Conservation (phyloP, 2,113 vertebrate species). For the Callaeas wilsoni region DNA sequence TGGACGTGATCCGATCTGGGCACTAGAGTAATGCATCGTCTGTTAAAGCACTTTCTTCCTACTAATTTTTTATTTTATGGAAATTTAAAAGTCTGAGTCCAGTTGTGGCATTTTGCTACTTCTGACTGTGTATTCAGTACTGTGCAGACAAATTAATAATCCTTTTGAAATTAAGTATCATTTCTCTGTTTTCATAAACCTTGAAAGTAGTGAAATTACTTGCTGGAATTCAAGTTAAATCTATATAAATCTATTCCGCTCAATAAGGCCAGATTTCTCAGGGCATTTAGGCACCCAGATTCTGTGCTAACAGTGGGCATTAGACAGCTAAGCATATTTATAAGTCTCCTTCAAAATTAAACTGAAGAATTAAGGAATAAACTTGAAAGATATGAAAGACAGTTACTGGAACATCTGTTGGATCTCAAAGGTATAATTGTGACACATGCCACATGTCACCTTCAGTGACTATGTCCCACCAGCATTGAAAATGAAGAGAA, state of each 20-base stretch:
- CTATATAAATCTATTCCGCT: background rate
- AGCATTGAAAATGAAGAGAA: slow-evolving; percentile 66
- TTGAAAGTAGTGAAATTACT: background rate
- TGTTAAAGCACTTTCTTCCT: background rate
- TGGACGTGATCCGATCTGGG: background rate
- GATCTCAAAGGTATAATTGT: slow-evolving; percentile 51
- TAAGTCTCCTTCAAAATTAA: background rate
- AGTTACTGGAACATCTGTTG: slow-evolving; percentile 51
- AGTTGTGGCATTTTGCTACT: background rate
- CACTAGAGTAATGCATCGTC: background rate
- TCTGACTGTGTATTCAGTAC: background rate
- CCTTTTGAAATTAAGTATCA: background rate
- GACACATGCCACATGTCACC: slow-evolving; percentile 55
- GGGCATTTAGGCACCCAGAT: background rate
- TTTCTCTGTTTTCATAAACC: background rate
- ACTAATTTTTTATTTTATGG: background rate
- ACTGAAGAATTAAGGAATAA: background rate
- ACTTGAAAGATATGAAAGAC: background rate
- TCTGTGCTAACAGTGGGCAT: background rate
- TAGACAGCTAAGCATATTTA: background rate
- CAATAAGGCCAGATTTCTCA: background rate
- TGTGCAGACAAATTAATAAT: background rate
- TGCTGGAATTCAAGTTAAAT: background rate
- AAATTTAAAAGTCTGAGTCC: background rate
- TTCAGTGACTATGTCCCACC: slow-evolving; percentile 57